Conservation (phyloP, 2,888 invertebrate genomes). For the Cataglyphis livida region DNA sequence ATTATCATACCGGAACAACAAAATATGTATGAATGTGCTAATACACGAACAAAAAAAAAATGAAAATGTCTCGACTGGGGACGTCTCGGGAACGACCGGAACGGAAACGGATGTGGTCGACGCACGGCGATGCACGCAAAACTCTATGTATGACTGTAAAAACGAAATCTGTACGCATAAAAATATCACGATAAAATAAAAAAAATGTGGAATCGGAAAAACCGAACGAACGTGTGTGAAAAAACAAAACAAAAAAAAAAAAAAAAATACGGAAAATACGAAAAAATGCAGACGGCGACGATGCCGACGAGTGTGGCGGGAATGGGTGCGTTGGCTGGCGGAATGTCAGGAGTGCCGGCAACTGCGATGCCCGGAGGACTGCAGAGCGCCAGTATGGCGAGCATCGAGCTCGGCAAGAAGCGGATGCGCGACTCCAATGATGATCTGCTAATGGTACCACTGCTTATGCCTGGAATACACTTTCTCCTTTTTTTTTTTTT, state of each 20-base stretch:
- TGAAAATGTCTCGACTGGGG: conserved; percentile 46
- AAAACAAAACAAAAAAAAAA: conserved; percentile 58
- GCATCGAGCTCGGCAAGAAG: conserved; percentile 97
- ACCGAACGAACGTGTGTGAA: conserved; percentile 55
- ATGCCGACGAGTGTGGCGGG: conserved; percentile 83
- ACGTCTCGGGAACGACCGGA: conserved; percentile 44
- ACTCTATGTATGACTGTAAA: conserved; percentile 27
- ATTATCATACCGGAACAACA: conserved; percentile 49
- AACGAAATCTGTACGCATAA: conserved; percentile 58
- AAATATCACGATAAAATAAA: conserved; percentile 60
- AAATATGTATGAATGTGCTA: conserved; percentile 49
- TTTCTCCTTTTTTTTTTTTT: conserved; percentile 65
- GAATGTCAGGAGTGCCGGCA: conserved; percentile 85
- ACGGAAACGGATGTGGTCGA: conserved; percentile 56
- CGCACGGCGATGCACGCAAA: conserved; percentile 54
- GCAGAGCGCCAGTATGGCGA: conserved; percentile 90
- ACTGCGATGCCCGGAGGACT: conserved; percentile 88
- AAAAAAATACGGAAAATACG: conserved; percentile 45
- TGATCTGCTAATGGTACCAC: conserved; percentile 98
- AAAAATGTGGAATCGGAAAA: conserved; percentile 60
- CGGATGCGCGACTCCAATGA: conserved; percentile 95
- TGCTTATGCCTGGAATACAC: conserved; percentile 86
- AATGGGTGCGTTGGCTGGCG: conserved; percentile 83
- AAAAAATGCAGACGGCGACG: conserved; percentile 82
- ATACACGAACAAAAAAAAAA: conserved; percentile 22